Conservation (phyloP, 2,113 vertebrate genomes). For the Caloenas nicobarica region DNA sequence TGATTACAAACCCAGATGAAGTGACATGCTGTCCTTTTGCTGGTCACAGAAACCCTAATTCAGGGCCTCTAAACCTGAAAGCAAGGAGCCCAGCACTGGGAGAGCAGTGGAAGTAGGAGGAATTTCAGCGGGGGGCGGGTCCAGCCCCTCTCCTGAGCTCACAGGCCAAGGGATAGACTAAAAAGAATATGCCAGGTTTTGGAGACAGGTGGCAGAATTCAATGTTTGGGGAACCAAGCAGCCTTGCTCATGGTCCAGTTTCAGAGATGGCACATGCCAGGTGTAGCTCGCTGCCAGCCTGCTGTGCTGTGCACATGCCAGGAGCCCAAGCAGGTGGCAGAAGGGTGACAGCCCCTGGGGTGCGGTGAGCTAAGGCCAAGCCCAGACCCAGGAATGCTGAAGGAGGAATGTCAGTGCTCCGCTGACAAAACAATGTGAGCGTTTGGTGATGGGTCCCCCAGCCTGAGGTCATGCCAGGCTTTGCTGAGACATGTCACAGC, state of each 20-base stretch:
- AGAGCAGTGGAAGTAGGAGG: not conserved
- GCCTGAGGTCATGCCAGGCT: not conserved
- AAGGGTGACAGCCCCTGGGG: not conserved
- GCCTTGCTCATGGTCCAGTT: accelerated
- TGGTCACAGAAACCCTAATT: not conserved
- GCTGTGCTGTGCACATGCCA: not conserved
- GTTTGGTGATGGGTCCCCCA: not conserved
- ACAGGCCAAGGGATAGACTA: not conserved
- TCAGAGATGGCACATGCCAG: not conserved
- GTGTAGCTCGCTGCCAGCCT: not conserved
- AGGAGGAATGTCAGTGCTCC: not conserved
- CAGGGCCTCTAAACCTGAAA: not conserved
- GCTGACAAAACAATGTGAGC: not conserved
- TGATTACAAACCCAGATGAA: not conserved
- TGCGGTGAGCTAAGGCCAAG: not conserved
- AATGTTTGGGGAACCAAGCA: not conserved
- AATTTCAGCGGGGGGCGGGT: not conserved
- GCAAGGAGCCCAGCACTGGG: not conserved
- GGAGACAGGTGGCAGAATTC: not conserved
- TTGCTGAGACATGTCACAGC: not conserved
- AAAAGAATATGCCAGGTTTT: not conserved
- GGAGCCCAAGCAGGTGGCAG: not conserved
- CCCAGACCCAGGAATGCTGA: not conserved
- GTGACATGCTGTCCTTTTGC: not conserved
- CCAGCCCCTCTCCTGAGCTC: not conserved